Conservation (phyloP, 2,888 invertebrate genomes). For the Drosophila percnosoma region DNA sequence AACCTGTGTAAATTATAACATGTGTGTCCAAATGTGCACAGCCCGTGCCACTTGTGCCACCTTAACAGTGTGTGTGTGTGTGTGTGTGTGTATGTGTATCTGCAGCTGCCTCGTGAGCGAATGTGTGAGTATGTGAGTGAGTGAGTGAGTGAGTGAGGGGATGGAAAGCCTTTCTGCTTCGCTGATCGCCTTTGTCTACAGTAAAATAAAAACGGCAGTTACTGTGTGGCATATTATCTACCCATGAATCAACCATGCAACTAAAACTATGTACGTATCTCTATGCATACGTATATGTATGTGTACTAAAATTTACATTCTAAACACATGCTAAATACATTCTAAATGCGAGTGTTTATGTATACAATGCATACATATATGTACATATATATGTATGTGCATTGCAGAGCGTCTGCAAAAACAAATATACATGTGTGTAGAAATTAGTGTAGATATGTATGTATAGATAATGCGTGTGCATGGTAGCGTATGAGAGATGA, state of each 20-base stretch:
- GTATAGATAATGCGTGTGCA: slow-evolving; percentile 1
- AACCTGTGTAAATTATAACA: slow-evolving; percentile 34
- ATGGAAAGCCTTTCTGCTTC: slow-evolving; percentile 70
- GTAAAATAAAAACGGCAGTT: slow-evolving; percentile 48
- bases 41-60: slow-evolving; percentile 38
- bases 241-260: slow-evolving; percentile 21
- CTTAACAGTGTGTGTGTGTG: slow-evolving; percentile 22
- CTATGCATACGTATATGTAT: neutral
- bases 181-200: slow-evolving; percentile 56
- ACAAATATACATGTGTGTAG: slow-evolving; percentile 1
- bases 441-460: neutral
- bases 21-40: slow-evolving; percentile 30
- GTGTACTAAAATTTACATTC: slow-evolving; percentile 1
- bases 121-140: neutral
- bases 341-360: slow-evolving; percentile 1
- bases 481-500: slow-evolving; percentile 27
- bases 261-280: slow-evolving; percentile 18
- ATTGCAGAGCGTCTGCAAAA: slow-evolving; percentile 6
- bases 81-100: slow-evolving; percentile 31
- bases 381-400: neutral
- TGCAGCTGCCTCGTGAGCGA: slow-evolving; percentile 57
- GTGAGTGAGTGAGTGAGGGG: slow-evolving; percentile 32
- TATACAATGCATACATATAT: slow-evolving; percentile 10
- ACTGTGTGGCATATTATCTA: slow-evolving; percentile 24
- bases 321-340: slow-evolving; percentile 10